Evolutionary conservation across 2,113 vertebrate genomes (phyloP), one percentile per base, ranked within the genome.

Genomic region (Engraulis encrasicolus): DNA sequence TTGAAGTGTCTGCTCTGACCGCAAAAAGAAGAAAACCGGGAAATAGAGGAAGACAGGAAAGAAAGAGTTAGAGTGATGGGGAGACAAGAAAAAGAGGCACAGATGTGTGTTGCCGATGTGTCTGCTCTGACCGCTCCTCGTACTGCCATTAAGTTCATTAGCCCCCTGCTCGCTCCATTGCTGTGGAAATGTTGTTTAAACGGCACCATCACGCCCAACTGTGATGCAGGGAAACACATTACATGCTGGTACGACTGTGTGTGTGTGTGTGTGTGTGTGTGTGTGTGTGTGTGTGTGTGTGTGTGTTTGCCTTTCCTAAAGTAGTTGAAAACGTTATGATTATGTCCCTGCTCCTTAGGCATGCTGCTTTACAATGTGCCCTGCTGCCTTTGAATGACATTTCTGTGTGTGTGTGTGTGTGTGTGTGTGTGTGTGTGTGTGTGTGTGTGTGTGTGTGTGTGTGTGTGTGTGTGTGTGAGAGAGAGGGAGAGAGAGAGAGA

Each of bases 41-140:
- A 81, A 20, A 34, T 37, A 37, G 50, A 80, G 74, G 80, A 61
- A 36, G 0, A 66, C 17, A 0, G 31, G 37, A 45, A 31, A 40
- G 61, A n/a, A n/a, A n/a, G n/a, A n/a, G n/a, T n/a, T n/a, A n/a
- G 74, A 50, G 54, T 54, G 14, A 84, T 31, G 23, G 40, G 77
- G 37, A 71, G 27, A 66, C 79, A 80, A 19, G 15, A n/a, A 40
- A 49, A 12, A 66, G 81, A 6, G 23, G 50, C 45, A 20, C 66
- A 71, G 66, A 71, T 71, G 66, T 34, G 27, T 1, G 27, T 34
- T 71, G 27, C 31, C 34, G 66, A 34, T 15, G 0, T 27, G 14
- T 15, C 27, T 15, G 2, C 27, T 71, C 66, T 71, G 27, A 27
- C 66, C 58, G 9, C 23, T n/a, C 20, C 19, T 20, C 66, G 27